Base-by-base conservation (phyloP, 2,888 invertebrate species). In the Nesidiocoris tenuis region DNA sequence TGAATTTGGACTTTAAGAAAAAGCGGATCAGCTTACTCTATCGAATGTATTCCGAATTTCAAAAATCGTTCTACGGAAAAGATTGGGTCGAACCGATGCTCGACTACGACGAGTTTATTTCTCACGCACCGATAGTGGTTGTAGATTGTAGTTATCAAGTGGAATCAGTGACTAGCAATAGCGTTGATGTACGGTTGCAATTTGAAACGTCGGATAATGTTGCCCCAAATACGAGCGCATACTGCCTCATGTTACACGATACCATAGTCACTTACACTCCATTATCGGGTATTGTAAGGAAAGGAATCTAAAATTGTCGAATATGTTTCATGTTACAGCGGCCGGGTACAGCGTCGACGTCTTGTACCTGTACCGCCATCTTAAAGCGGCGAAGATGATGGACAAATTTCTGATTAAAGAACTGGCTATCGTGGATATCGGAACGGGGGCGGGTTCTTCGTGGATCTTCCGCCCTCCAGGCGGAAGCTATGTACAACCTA, bases 111-210 rank as follows among this genome's bases (percentile, higher is more conserved):
- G 68, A 68, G 56, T 68, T 68, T 68, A 68, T 68, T 16, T 17
- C 12, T 19, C 2, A 18, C 54, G 68, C 68, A 5, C 68, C 68
- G 0, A 55, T 68, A 16, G 56, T 19, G 17, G 55, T 68, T 3
- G 9, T 68, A 7, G 68, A 68, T 54, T 68, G 68, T 55, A 68
- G 68, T 19, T 18, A 56, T 16, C 68, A 68, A 19, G 22, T 68
- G 2, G 68, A 68, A 16, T 39, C 56, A 1, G 55, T 18, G 5
- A 68, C 18, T 12, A 18, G 55, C 16, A 56, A 25, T n/a, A 74
- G 5, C 0, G 79, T 81, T 24, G 80, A 80, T 75, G 75, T 81
- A 12, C 25, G 68, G 22, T 77, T 81, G 2, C 80, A 81, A 57
- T 66, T 66, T 39, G 66, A 66, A 39, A 68, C 68, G 2, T 54